These are phyloP conservation scores for Diarsia mendica DNA, from an alignment of 2,888 invertebrate species.

Conservation along the genomic window DNA sequence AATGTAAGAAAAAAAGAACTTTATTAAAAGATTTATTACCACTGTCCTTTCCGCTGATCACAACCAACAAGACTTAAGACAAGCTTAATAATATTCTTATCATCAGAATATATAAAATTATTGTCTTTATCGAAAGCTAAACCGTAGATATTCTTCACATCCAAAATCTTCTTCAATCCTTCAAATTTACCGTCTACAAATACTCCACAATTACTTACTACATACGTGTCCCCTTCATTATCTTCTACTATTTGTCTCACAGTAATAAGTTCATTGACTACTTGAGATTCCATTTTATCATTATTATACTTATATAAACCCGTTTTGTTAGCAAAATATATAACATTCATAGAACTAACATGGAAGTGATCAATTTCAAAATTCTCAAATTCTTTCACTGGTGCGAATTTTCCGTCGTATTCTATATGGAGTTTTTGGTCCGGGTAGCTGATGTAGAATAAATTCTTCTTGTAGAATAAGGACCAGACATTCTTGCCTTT, in stretches of 20 bases:
- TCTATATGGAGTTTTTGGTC: slow-evolving; percentile 79
- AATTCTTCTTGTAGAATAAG: slow-evolving; percentile 74
- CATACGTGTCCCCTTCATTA: slow-evolving; percentile 74
- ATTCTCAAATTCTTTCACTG: slow-evolving; percentile 77
- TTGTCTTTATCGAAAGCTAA: slow-evolving; percentile 80
- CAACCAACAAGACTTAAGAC: slow-evolving; percentile 72
- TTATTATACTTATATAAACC: slow-evolving; percentile 78
- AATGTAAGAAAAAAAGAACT: neutral
- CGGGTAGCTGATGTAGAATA: slow-evolving; percentile 82
- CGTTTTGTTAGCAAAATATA: slow-evolving; percentile 79
- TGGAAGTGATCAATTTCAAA: slow-evolving; percentile 80
- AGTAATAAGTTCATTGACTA: slow-evolving; percentile 73
- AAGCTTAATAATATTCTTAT: slow-evolving; percentile 74
- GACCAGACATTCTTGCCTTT: slow-evolving; percentile 80
- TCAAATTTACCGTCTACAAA: slow-evolving; percentile 64
- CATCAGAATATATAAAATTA: slow-evolving; percentile 78
- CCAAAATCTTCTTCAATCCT: slow-evolving; percentile 72
- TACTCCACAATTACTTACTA: slow-evolving; percentile 79
- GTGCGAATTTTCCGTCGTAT: slow-evolving; percentile 76
- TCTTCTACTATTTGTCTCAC: slow-evolving; percentile 82
- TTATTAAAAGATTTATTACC: slow-evolving; percentile 39
- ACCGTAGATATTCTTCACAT: slow-evolving; percentile 76
- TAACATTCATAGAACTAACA: slow-evolving; percentile 68
- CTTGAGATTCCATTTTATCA: slow-evolving; percentile 53
- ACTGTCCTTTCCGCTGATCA: slow-evolving; percentile 50